Conservation (phyloP, 2,888 invertebrate genomes). For the Tetranychus truncatus region DNA sequence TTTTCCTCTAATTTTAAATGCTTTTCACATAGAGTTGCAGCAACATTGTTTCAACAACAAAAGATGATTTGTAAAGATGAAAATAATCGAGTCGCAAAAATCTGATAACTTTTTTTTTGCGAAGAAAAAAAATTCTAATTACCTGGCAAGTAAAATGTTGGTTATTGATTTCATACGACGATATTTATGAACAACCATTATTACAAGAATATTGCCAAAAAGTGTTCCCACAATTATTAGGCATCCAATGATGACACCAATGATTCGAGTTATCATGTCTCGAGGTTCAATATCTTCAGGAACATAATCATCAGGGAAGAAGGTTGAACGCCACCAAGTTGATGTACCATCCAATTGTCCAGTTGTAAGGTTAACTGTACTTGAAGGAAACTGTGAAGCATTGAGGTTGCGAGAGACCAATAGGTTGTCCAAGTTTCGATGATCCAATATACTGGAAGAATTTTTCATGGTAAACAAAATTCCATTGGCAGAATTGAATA, state of each 20-base stretch:
- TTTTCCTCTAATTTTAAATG: too few relatives aligned
- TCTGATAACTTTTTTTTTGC: too few relatives aligned
- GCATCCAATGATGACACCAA: slow-evolving; percentile 26
- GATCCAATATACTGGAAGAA: neutral
- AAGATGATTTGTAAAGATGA: too few relatives aligned
- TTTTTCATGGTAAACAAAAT: neutral
- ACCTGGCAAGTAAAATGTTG: slow-evolving; percentile 30
- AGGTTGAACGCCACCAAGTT: neutral
- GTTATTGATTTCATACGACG: slow-evolving; percentile 30
- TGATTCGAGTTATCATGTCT: slow-evolving; percentile 21
- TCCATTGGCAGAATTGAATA: neutral
- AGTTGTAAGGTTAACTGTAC: neutral
- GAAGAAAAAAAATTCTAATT: neutral
- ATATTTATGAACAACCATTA: slow-evolving; percentile 30
- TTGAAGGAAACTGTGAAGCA: neutral
- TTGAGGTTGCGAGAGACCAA: neutral
- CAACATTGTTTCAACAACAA: too few relatives aligned
- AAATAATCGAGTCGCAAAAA: too few relatives aligned
- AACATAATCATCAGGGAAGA: neutral
- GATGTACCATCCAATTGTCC: neutral
- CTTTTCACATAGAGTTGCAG: too few relatives aligned
- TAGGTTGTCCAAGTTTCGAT: neutral
- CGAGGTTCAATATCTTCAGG: slow-evolving; percentile 4
- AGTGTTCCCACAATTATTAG: slow-evolving; percentile 29
- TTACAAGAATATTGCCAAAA: slow-evolving; percentile 31